phyloP scores from a whole-genome alignment of 53 echinoderm and acorn worm genomes.

The Hippasteria phrygiana region DNA sequence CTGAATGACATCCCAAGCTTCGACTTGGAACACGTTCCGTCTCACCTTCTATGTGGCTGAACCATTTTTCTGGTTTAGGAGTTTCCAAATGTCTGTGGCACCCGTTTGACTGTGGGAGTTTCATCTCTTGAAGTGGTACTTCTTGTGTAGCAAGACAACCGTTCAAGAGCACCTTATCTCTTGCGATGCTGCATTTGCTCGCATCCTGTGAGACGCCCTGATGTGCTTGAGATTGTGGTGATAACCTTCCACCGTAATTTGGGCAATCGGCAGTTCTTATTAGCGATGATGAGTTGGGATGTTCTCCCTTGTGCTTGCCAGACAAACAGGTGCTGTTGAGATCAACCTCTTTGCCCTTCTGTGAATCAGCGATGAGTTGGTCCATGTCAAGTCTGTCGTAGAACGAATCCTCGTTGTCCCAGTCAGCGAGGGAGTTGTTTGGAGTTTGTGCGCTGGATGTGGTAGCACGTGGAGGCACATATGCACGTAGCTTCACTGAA shows the following conservation, averaged over 20 bases:
- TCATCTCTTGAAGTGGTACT: background rate
- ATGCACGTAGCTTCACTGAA: background rate
- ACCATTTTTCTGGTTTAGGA: slow-evolving; percentile 69
- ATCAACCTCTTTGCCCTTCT: slow-evolving; percentile 1
- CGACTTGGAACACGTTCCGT: background rate
- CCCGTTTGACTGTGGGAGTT: background rate
- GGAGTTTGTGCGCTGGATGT: background rate
- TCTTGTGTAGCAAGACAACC: background rate
- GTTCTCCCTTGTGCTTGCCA: background rate
- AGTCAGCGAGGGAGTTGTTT: slow-evolving; percentile 23
- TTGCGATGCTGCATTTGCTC: slow-evolving; percentile 45
- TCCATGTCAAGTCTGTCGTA: slow-evolving; percentile 70
- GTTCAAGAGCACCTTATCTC: background rate
- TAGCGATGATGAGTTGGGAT: background rate
- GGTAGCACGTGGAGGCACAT: background rate
- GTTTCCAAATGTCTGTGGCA: slow-evolving; percentile 9
- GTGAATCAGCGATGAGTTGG: slow-evolving; percentile 61
- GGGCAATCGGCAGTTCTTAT: slow-evolving; percentile 18
- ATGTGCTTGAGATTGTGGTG: slow-evolving; percentile 38
- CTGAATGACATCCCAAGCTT: background rate
- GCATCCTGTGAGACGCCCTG: background rate
- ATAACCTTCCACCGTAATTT: background rate
- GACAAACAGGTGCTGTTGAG: background rate
- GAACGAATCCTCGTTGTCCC: slow-evolving; percentile 74
- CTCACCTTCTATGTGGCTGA: slow-evolving; percentile 39